These are phyloP conservation scores for Sminthopsis crassicaudata DNA, from an alignment of 2,113 vertebrate genomes.

Conservation along the genomic window DNA sequence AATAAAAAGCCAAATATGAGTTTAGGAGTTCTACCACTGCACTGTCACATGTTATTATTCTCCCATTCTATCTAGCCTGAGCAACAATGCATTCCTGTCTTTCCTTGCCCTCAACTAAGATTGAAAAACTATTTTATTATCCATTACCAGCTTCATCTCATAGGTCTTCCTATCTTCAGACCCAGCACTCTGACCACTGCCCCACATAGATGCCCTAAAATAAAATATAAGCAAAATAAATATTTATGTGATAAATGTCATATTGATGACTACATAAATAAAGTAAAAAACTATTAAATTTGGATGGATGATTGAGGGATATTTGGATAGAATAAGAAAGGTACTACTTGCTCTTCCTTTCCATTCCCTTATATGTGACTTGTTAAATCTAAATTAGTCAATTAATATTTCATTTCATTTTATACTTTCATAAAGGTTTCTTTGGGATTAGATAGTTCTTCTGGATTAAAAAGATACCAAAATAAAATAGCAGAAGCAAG, in stretches of 20 bases:
- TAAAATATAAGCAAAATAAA: not conserved
- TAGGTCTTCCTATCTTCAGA: not conserved
- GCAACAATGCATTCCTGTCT: not conserved
- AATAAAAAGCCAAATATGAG: not conserved
- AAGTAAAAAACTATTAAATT: not conserved
- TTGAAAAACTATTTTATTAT: not conserved
- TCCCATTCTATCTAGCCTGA: not conserved
- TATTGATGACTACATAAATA: not conserved
- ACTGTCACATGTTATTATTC: not conserved
- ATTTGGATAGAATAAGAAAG: not conserved
- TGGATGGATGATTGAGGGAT: not conserved
- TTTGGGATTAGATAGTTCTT: not conserved
- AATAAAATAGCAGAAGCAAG: not conserved
- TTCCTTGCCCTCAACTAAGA: not conserved
- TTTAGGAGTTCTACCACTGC: not conserved
- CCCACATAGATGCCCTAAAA: not conserved
- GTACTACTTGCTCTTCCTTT: not conserved
- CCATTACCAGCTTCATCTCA: not conserved
- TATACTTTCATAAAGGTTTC: not conserved
- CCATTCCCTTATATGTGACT: not conserved
- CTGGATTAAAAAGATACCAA: not conserved
- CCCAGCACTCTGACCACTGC: not conserved
- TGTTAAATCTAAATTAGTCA: not conserved
- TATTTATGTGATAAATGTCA: not conserved
- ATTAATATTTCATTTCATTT: not conserved